phyloP scores from a whole-genome alignment of 2,797 vertebrate species.

The Enteromius treurensis region DNA sequence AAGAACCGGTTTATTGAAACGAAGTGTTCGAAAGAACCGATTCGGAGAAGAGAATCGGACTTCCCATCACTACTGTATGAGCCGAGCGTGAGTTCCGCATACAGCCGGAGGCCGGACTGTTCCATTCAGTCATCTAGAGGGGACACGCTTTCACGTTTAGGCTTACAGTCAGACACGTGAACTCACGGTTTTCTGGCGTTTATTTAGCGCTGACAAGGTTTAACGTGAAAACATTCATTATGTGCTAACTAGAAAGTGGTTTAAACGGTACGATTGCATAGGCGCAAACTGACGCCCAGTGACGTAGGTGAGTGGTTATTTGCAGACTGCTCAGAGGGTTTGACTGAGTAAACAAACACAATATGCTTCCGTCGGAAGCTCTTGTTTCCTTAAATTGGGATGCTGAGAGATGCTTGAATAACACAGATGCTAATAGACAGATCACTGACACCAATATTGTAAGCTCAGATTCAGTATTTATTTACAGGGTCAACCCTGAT shows the following conservation, averaged over 20 bases:
- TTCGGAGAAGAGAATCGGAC: background rate
- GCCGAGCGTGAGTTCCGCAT: conserved; percentile 72
- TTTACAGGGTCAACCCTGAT: conserved; percentile 53
- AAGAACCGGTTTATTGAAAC: background rate
- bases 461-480: conserved; percentile 45
- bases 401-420: background rate
- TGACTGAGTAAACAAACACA: background rate
- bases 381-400: background rate
- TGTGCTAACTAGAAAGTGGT: background rate
- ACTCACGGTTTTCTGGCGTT: background rate
- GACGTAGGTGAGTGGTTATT: background rate
- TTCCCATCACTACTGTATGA: background rate
- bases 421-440: conserved; percentile 3
- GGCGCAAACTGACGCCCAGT: background rate
- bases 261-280: background rate
- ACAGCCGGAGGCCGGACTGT: conserved; percentile 55
- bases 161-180: background rate
- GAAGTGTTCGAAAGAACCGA: conserved; percentile 21
- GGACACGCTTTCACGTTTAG: conserved; percentile 31
- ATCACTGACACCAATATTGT: conserved; percentile 14
- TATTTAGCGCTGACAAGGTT: background rate
- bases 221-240: background rate
- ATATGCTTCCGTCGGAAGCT: conserved; percentile 14
- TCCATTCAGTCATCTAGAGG: conserved; percentile 54
- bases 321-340: conserved; percentile 1